Evolutionary conservation across 2,113 vertebrate genomes (phyloP).

Genomic region (Muntiacus reevesi): DNA sequence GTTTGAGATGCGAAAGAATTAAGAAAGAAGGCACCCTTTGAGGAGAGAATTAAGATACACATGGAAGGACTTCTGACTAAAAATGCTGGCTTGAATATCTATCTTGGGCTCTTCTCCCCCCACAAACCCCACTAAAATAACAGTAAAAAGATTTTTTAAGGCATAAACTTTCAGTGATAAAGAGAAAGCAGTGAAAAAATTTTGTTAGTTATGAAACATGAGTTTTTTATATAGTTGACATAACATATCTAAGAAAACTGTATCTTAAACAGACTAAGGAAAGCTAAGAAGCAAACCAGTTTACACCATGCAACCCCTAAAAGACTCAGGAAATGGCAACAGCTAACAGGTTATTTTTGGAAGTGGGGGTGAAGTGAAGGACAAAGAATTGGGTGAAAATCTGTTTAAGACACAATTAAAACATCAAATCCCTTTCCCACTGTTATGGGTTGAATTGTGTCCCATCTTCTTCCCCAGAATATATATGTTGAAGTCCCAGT

Average conservation of each 20-base stretch:
- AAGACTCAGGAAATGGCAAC: background rate
- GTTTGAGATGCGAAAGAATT: background rate
- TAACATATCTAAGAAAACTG: background rate
- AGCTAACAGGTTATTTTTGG: background rate
- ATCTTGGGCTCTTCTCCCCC: background rate
- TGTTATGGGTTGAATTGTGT: background rate
- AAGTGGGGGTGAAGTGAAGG: background rate
- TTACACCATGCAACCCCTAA: background rate
- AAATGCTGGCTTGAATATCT: background rate
- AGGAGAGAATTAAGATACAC: background rate
- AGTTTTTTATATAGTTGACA: background rate
- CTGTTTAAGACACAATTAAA: background rate
- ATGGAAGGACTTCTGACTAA: background rate
- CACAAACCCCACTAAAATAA: background rate
- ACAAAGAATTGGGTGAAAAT: slow-evolving; percentile 29
- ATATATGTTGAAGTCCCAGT: background rate
- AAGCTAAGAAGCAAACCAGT: background rate
- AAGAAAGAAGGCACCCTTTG: background rate
- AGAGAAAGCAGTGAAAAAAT: background rate
- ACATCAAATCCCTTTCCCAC: background rate
- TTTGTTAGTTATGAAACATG: background rate
- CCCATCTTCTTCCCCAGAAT: background rate
- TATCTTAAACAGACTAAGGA: background rate
- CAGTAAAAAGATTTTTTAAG: background rate
- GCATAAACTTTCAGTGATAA: background rate